A percentile compares a stretch with the other conserved stretches of the same genome.
Evolutionary conservation across 1,140 invertebrate species (phyloP).

Genomic region (Drosophila leontia): DNA sequence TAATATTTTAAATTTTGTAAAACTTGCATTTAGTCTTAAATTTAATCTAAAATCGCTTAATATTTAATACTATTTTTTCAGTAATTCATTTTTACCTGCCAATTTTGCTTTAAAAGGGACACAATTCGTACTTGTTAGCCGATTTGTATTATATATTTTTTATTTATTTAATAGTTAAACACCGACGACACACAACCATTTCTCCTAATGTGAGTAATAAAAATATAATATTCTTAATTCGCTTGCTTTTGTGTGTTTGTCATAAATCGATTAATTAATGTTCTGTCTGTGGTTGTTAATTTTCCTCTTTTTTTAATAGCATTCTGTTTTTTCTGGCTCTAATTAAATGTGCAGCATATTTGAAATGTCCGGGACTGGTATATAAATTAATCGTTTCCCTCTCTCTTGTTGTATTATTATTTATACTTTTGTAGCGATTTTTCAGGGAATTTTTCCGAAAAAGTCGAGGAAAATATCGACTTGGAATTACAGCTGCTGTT

Average conservation of each 20-base stretch:
- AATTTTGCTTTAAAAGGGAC: background rate
- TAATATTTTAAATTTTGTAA: background rate
- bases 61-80: background rate
- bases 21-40: too few relatives aligned
- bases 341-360: conserved; percentile 69
- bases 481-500: conserved; percentile 23
- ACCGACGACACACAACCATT: background rate
- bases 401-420: conserved; percentile 19
- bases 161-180: conserved; percentile 12
- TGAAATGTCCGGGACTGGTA: conserved; percentile 48
- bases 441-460: conserved; percentile 18
- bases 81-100: too few relatives aligned
- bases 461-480: conserved; percentile 46
- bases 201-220: conserved; percentile 30
- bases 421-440: conserved; percentile 19
- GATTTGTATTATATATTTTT: background rate
- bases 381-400: conserved; percentile 52
- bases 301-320: background rate
- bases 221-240: conserved; percentile 32
- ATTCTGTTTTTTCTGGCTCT: conserved; percentile 23
- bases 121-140: background rate
- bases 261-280: conserved; percentile 67
- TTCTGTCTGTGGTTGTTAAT: conserved; percentile 23
- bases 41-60: background rate
- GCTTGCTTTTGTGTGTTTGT: conserved; percentile 24